These are phyloP conservation scores for Jaculus jaculus DNA, from an alignment of 2,113 vertebrate species.

Conservation along the genomic window DNA sequence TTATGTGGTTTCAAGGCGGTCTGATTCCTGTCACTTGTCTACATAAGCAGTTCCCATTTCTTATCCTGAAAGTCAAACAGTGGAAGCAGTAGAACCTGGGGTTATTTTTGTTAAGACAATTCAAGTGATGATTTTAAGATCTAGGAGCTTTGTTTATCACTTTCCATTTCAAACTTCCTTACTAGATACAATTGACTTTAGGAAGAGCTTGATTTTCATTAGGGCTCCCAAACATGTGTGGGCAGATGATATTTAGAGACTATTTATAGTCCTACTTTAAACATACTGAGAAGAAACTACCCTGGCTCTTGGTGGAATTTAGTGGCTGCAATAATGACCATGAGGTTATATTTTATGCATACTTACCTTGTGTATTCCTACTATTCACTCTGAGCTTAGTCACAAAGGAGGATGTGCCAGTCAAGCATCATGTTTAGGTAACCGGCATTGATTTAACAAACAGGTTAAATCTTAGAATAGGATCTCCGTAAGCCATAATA, in stretches of 20 bases:
- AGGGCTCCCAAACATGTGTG: background rate
- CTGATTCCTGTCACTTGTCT: background rate
- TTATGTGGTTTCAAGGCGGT: background rate
- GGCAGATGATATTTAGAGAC: background rate
- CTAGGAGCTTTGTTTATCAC: background rate
- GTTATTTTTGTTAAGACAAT: background rate
- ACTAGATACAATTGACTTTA: background rate
- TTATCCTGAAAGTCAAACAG: background rate
- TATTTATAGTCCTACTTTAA: background rate
- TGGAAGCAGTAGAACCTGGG: background rate
- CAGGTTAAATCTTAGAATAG: background rate
- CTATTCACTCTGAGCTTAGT: background rate
- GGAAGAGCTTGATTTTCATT: background rate
- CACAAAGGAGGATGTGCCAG: background rate
- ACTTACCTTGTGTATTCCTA: background rate
- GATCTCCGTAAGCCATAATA: background rate
- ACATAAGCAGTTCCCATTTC: background rate
- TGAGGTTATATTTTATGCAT: background rate
- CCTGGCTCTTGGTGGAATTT: background rate
- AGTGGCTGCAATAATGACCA: background rate
- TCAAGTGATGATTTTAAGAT: constrained; percentile 1
- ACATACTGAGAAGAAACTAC: background rate
- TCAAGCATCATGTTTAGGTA: background rate
- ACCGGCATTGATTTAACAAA: background rate
- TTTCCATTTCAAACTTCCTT: background rate